A percentile compares a stretch with the other conserved stretches of the same genome.
Conservation (phyloP, 2,113 vertebrate species). For the Scytalopus superciliaris region DNA sequence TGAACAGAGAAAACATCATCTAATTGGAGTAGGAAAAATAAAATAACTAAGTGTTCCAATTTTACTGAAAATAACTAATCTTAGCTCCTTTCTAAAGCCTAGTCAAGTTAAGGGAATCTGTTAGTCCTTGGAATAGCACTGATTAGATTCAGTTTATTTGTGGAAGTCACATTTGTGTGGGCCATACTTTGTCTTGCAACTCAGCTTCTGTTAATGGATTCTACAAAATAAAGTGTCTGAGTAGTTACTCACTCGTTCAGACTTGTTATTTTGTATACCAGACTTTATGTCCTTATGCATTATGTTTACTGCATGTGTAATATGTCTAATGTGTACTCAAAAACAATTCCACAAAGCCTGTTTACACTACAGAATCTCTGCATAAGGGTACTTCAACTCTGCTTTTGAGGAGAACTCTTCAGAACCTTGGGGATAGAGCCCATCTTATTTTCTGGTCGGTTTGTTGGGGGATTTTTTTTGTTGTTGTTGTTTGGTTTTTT, state of each 20-base stretch:
- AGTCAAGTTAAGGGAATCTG: not conserved
- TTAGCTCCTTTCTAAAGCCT: not conserved
- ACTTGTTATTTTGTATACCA: not conserved
- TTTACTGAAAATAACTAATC: conserved; percentile 1
- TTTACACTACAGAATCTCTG: not conserved
- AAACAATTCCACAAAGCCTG: not conserved
- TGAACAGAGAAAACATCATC: not conserved
- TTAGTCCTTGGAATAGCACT: not conserved
- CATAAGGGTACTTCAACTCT: not conserved
- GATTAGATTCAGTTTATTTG: not conserved
- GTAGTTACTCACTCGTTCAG: not conserved
- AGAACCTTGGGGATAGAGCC: not conserved
- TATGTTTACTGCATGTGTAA: not conserved
- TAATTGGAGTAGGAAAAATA: conserved; percentile 13
- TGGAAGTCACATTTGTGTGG: not conserved
- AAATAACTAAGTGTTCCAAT: not conserved
- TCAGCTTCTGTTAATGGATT: not conserved
- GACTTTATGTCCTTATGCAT: not conserved
- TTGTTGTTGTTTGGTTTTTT: no score
- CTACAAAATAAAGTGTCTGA: conserved; percentile 34
- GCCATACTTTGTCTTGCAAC: not conserved
- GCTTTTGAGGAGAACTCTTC: not conserved
- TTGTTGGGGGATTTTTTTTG: not conserved
- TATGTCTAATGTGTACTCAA: not conserved
- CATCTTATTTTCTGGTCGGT: not conserved